Evolutionary conservation across 2,797 vertebrate species (phyloP).

Genomic region (Glossophaga mutica): DNA sequence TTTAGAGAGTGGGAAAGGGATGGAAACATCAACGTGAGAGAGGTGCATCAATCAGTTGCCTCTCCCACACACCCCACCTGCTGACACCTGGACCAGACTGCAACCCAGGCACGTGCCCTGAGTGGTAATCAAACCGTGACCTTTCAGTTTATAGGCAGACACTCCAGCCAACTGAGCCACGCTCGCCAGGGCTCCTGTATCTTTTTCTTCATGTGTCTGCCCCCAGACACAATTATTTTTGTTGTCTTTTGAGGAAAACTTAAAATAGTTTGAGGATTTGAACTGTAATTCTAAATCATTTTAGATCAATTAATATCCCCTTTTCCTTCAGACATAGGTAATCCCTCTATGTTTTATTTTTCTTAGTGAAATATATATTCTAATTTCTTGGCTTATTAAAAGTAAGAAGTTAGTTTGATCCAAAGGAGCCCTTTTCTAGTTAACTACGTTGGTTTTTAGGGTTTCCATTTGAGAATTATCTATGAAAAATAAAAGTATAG

Average conservation of each 20-base stretch:
- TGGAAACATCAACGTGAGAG: neutral
- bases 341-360: slow-evolving; percentile 5
- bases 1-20: neutral
- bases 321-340: neutral
- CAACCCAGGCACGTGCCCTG: neutral
- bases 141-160: neutral
- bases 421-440: neutral
- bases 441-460: neutral
- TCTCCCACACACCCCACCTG: neutral
- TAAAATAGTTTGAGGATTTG: slow-evolving; percentile 17
- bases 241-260: neutral
- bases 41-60: neutral
- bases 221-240: neutral
- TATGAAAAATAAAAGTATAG: neutral
- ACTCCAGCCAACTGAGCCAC: neutral
- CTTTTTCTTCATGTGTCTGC: neutral
- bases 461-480: slow-evolving; percentile 7
- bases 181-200: neutral
- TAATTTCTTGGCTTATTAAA: slow-evolving; percentile 23
- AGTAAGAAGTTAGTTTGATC: slow-evolving; percentile 4
- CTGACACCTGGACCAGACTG: neutral
- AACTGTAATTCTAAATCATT: neutral
- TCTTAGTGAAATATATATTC: slow-evolving; percentile 13
- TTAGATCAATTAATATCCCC: neutral
- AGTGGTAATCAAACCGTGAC: neutral